These are phyloP conservation scores for Conus canariensis DNA, from an alignment of 2,888 invertebrate species.

Conservation along the genomic window DNA sequence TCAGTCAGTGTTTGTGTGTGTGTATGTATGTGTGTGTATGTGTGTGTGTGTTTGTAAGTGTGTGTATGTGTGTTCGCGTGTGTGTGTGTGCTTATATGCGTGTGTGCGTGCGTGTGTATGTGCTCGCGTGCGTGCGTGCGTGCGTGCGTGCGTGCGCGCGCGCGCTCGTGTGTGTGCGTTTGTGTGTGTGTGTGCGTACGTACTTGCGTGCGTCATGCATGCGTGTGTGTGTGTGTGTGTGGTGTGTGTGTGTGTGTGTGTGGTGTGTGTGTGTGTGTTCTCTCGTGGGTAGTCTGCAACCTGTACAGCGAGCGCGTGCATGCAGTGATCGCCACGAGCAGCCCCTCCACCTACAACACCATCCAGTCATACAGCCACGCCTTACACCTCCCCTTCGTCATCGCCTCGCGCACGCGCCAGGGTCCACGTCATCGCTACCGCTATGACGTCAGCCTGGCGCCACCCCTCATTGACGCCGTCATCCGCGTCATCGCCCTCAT, in stretches of 20 bases:
- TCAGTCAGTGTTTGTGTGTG: neutral
- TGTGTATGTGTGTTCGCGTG: neutral
- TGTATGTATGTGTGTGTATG: slow-evolving; percentile 19
- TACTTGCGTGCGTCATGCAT: neutral
- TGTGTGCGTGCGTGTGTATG: too few relatives aligned
- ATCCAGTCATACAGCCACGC: slow-evolving; percentile 73
- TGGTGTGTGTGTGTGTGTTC: neutral
- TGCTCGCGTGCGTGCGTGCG: too few relatives aligned
- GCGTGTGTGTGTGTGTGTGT: neutral
- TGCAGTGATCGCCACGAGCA: slow-evolving; percentile 69
- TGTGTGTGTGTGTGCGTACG: neutral
- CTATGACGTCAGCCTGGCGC: slow-evolving; percentile 85
- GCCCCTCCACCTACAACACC: slow-evolving; percentile 68
- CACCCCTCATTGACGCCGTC: slow-evolving; percentile 96
- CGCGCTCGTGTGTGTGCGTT: neutral
- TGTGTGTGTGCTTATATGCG: neutral
- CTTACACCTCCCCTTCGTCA: slow-evolving; percentile 73
- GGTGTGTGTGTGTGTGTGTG: neutral
- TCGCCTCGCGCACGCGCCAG: slow-evolving; percentile 67
- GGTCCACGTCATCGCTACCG: slow-evolving; percentile 53
- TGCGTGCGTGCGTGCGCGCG: neutral
- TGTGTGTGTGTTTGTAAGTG: neutral
- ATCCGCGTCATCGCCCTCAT: slow-evolving; percentile 90
- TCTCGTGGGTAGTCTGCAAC: slow-evolving; percentile 67
- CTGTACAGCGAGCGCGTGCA: slow-evolving; percentile 67